phyloP scores from a whole-genome alignment of 2,797 vertebrate genomes.

The Natrix natrix region DNA sequence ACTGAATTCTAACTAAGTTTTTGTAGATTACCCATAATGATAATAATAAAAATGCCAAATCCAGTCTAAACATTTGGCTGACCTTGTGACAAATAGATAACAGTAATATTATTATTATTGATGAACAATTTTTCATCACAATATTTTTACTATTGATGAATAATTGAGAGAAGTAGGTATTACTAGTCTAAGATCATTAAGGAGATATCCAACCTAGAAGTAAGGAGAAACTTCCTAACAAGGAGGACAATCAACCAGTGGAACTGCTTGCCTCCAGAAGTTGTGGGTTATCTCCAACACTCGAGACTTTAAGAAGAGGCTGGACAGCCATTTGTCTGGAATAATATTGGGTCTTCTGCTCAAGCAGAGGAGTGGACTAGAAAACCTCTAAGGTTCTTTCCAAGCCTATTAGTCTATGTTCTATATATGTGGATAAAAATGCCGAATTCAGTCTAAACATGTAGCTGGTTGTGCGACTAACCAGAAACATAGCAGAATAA shows the following conservation, averaged over 20 bases:
- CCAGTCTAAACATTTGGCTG: neutral
- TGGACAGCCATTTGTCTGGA: neutral
- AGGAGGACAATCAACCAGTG: neutral
- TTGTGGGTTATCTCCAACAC: neutral
- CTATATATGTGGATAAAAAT: neutral
- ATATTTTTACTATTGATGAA: neutral
- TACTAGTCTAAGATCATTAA: neutral
- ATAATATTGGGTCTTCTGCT: neutral
- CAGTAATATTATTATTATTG: neutral
- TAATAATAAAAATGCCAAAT: neutral
- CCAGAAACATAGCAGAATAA: neutral
- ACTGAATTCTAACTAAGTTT: neutral
- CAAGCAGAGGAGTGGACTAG: neutral
- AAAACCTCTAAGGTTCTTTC: neutral
- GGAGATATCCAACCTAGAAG: neutral
- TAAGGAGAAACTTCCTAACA: neutral
- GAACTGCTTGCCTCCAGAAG: neutral
- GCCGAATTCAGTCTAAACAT: neutral
- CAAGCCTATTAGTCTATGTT: neutral
- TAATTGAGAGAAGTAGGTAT: neutral
- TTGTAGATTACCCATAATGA: neutral
- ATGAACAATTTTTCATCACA: neutral
- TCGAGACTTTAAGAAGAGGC: neutral
- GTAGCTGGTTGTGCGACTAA: neutral
- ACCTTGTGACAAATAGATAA: neutral